A percentile compares a stretch with the other conserved stretches of the same genome.
Conservation (phyloP, 2,888 invertebrate species). For the Acrobasis consociella region DNA sequence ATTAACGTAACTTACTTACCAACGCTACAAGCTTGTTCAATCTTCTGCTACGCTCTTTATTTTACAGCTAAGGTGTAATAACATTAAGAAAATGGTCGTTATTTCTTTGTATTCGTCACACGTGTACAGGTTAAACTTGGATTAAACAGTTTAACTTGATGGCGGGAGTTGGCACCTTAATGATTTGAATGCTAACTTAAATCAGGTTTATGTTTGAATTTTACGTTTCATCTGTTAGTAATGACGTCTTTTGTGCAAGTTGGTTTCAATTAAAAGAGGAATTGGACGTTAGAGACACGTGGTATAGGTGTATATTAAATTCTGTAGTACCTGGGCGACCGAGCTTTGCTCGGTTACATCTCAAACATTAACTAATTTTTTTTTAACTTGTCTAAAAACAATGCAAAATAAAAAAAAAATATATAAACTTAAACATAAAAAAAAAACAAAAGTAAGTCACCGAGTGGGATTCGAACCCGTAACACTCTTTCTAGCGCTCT, state of each 20-base stretch:
- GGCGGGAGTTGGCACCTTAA: conserved; percentile 16
- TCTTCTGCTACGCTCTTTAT: background rate
- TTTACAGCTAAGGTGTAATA: conserved; percentile 24
- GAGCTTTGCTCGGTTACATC: too few relatives aligned
- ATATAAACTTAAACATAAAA: too few relatives aligned
- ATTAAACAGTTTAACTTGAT: conserved; percentile 17
- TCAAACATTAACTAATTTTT: too few relatives aligned
- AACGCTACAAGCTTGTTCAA: too few relatives aligned
- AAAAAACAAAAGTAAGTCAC: too few relatives aligned
- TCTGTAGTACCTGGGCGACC: too few relatives aligned
- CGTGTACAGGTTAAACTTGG: conserved; percentile 19
- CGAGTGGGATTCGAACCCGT: too few relatives aligned
- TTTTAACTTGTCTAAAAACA: too few relatives aligned
- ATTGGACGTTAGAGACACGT: background rate
- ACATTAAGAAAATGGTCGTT: conserved; percentile 24
- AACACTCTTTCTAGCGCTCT: too few relatives aligned
- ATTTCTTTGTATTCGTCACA: conserved; percentile 27
- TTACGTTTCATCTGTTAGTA: conserved; percentile 6
- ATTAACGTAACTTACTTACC: too few relatives aligned
- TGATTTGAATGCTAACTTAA: conserved; percentile 18
- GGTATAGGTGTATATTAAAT: background rate
- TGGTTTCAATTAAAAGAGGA: conserved; percentile 1
- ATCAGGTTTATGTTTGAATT: conserved; percentile 19
- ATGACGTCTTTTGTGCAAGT: background rate
- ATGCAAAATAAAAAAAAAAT: too few relatives aligned